Conservation (phyloP, 2,797 vertebrate genomes). For the Acridotheres tristis region DNA sequence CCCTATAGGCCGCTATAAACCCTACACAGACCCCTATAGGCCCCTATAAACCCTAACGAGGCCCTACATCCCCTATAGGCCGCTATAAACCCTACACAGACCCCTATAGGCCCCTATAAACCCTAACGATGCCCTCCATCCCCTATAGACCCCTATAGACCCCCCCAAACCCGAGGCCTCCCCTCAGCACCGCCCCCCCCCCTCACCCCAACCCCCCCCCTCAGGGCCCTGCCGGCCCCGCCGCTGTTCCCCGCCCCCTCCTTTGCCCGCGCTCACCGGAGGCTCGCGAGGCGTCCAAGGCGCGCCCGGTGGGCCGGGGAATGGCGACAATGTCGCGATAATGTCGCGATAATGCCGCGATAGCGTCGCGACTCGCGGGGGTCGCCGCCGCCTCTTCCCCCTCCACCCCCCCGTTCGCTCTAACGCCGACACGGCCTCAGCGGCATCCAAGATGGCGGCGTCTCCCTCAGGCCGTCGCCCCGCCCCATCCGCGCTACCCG, state of each 20-base stretch:
- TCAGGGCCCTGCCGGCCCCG: no score
- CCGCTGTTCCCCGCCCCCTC: neutral
- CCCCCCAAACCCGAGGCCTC: neutral
- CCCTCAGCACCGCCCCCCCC: no score
- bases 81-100: no score
- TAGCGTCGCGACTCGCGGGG: neutral
- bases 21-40: no score
- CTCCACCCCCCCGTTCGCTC: neutral
- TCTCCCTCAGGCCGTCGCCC: neutral
- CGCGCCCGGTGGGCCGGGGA: neutral
- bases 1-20: no score
- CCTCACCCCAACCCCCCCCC: no score
- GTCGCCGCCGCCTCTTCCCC: neutral
- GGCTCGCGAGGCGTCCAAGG: neutral
- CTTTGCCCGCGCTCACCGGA: neutral
- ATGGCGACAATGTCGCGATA: neutral
- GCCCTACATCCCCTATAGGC: no score
- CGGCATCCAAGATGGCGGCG: neutral
- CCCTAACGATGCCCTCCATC: no score
- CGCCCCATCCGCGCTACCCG: neutral
- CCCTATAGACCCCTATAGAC: no score
- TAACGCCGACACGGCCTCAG: neutral
- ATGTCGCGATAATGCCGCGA: neutral
- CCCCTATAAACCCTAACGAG: no score
- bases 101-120: no score